Evolutionary conservation across 2,797 vertebrate species (phyloP).

Genomic region (Caiman crocodilus): DNA sequence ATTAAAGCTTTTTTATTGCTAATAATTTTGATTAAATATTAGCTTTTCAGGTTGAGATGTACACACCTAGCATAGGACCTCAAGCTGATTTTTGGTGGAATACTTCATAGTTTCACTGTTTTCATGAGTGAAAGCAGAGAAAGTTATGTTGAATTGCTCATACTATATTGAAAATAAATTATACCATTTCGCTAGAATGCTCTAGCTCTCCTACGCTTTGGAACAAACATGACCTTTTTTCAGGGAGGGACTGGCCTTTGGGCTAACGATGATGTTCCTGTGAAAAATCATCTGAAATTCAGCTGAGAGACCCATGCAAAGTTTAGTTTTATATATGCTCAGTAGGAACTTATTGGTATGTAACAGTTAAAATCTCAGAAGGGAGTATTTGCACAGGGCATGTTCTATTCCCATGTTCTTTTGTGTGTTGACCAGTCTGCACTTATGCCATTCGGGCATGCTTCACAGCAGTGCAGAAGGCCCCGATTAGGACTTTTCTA

Average conservation of each 20-base stretch:
- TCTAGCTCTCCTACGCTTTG: not conserved
- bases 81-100: not conserved
- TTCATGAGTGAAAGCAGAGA: not conserved
- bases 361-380: not conserved
- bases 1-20: not conserved
- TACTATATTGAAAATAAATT: not conserved
- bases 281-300: not conserved
- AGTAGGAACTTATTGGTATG: rapidly evolving
- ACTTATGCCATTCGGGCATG: too few species aligned
- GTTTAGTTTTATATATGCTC: not conserved
- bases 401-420: not conserved
- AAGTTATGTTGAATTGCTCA: not conserved
- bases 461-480: too few species aligned
- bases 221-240: not conserved
- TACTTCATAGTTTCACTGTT: not conserved
- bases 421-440: not conserved
- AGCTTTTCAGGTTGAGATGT: not conserved
- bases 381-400: not conserved
- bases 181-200: not conserved
- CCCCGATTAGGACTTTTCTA: too few species aligned
- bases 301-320: not conserved
- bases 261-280: not conserved
- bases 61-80: not conserved
- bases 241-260: not conserved
- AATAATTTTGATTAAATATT: not conserved